Percentiles rank a stretch among this genome's conserved stretches.
phyloP scores from a whole-genome alignment of 2,797 vertebrate species.

The Macropodus opercularis region DNA sequence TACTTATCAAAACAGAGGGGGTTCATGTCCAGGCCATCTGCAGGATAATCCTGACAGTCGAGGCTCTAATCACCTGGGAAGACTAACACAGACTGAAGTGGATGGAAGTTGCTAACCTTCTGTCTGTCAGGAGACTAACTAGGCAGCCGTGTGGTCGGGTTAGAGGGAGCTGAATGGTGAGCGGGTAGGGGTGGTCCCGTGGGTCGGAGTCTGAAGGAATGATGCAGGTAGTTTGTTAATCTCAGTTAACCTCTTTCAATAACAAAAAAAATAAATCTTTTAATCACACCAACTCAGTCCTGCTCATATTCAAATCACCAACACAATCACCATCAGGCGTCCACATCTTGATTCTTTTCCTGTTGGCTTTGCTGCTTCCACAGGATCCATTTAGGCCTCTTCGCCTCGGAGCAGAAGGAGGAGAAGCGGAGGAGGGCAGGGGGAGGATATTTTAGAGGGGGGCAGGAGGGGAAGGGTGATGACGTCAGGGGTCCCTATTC shows the following conservation, averaged over 20 bases:
- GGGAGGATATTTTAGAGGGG: not conserved
- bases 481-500: conserved; percentile 48
- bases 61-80: not conserved
- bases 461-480: conserved; percentile 2
- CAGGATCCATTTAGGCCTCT: conserved; percentile 48
- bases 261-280: conserved; percentile 54
- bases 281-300: conserved; percentile 56
- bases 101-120: not conserved
- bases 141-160: conserved; percentile 23
- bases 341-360: conserved; percentile 54
- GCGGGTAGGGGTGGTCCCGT: conserved; percentile 6
- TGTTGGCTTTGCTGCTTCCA: conserved; percentile 57
- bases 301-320: conserved; percentile 55
- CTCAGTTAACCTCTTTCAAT: conserved; percentile 56
- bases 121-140: conserved; percentile 3
- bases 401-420: conserved; percentile 52
- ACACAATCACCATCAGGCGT: conserved; percentile 36
- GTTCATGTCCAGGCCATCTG: not conserved
- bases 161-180: conserved; percentile 1
- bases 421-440: not conserved
- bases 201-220: conserved; percentile 71
- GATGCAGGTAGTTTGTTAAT: conserved; percentile 68
- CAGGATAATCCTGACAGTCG: not conserved
- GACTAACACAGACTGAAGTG: too few relatives aligned
- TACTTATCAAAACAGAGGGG: not conserved